A percentile compares a stretch with the other conserved stretches of the same genome.
These are phyloP conservation scores for Echeneis naucrates DNA, from an alignment of 2,797 vertebrate genomes.

Conservation along the genomic window DNA sequence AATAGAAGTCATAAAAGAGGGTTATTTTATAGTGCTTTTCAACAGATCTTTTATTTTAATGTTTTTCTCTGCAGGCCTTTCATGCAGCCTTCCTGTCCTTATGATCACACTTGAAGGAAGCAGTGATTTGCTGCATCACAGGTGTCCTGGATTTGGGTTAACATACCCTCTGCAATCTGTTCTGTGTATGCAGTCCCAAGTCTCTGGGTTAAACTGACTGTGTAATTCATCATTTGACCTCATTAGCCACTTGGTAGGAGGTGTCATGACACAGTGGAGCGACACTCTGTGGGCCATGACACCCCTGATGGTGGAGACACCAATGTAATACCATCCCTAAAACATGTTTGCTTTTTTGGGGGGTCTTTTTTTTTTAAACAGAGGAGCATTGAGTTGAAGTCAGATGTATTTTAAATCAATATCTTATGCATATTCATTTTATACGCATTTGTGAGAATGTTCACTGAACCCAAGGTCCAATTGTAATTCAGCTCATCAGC, in stretches of 20 bases:
- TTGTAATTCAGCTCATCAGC: too few species aligned
- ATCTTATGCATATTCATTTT: neutral
- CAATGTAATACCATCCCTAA: conserved; percentile 31
- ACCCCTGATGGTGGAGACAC: conserved; percentile 47
- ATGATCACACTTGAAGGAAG: conserved; percentile 31
- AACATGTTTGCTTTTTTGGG: too few species aligned
- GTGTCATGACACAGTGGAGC: conserved; percentile 55
- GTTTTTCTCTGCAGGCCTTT: conserved; percentile 27
- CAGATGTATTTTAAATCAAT: neutral
- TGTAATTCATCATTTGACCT: conserved; percentile 81
- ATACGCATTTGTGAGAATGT: neutral
- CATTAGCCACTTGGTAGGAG: conserved; percentile 75
- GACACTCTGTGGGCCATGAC: conserved; percentile 65
- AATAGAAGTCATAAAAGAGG: conserved; percentile 8
- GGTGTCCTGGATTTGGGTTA: conserved; percentile 62
- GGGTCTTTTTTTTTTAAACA: conserved; percentile 21
- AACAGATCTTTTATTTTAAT: conserved; percentile 35
- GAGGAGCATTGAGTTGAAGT: conserved; percentile 7
- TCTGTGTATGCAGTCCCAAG: conserved; percentile 48
- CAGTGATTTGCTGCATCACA: conserved; percentile 45
- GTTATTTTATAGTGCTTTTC: conserved; percentile 19
- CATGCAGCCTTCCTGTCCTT: conserved; percentile 7
- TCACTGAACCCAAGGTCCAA: neutral
- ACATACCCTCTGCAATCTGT: conserved; percentile 64
- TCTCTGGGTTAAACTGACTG: conserved; percentile 73